Evolutionary conservation across 1,140 invertebrate species (phyloP), one percentile per base, ranked within the genome.

Genomic region (Macrobrachium nipponense): DNA sequence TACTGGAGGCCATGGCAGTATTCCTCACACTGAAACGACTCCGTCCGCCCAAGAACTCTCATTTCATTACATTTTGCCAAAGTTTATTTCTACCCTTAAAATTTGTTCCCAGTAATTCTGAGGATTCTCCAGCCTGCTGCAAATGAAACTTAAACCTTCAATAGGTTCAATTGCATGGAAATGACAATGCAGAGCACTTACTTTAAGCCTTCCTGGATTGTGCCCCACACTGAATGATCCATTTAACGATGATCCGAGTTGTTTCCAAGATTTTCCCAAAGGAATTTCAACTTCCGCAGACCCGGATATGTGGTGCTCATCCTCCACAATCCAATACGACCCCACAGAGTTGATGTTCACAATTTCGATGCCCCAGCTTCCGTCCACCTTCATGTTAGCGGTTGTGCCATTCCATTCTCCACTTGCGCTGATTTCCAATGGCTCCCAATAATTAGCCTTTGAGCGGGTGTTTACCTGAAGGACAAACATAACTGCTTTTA

Each of bases 361-460:
- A 4, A 36, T 79, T 23, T 23, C 23, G 76, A 20, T 27, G 10
- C 58, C 59, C 76, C 76, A 79, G 7, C 17, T 51, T 23, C 58
- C 44, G 18, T 79, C 76, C 20, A 59, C 20, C 76, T 60, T 59
- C 17, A 27, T 51, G 44, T 27, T 61, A 10, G 23, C 58, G 5
- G 51, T 18, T 27, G 44, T 79, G 12, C 59, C 70, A 23, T 75
- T 61, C 81, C 81, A 82, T 61, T 36, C n/a, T 36, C 81, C 68
- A 5, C n/a, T 61, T 6, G 64, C 70, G n/a, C n/a, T 36, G 18
- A 27, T 15, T 5, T 15, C 5, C n/a, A 82, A 36, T 0, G 20
- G 20, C 12, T 75, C 58, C 81, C 81, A 82, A 44, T 75, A 82
- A 15, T 82, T 62, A 27, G 81, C 81, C 20, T 75, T 68, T 18